Evolutionary conservation across 2,113 vertebrate species (phyloP).

Genomic region (Saccopteryx bilineata): DNA sequence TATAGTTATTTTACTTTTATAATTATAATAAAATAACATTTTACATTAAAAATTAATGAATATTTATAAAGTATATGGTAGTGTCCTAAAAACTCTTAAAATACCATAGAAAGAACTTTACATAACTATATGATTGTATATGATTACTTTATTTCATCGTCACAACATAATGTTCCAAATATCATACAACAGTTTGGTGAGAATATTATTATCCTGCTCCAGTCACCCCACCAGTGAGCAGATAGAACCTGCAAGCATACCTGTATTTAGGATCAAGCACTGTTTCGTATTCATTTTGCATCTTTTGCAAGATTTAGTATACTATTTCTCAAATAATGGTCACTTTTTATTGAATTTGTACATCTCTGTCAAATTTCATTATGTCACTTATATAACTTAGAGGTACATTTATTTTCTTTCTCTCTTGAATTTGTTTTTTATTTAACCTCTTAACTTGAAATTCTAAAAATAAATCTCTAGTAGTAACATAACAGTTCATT

Average conservation of each 20-base stretch:
- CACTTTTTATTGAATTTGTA: background rate
- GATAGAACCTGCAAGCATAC: background rate
- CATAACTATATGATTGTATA: background rate
- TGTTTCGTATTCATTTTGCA: background rate
- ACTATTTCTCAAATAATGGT: background rate
- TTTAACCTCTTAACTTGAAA: background rate
- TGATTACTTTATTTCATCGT: background rate
- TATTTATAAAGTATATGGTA: background rate
- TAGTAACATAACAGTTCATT: background rate
- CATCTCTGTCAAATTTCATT: background rate
- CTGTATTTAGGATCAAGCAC: background rate
- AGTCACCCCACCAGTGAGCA: background rate
- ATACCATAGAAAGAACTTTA: background rate
- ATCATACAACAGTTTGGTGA: background rate
- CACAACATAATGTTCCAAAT: background rate
- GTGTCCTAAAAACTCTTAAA: background rate
- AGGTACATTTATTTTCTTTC: background rate
- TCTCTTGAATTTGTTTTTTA: background rate
- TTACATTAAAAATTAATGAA: background rate
- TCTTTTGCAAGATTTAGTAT: background rate
- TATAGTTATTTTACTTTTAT: background rate
- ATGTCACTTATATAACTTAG: background rate
- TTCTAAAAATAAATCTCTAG: background rate
- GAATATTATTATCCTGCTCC: background rate
- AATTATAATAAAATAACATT: background rate